Evolutionary conservation across 2,888 invertebrate genomes (phyloP), one percentile per base, ranked within the genome.

Genomic region (Bombylius discolor): DNA sequence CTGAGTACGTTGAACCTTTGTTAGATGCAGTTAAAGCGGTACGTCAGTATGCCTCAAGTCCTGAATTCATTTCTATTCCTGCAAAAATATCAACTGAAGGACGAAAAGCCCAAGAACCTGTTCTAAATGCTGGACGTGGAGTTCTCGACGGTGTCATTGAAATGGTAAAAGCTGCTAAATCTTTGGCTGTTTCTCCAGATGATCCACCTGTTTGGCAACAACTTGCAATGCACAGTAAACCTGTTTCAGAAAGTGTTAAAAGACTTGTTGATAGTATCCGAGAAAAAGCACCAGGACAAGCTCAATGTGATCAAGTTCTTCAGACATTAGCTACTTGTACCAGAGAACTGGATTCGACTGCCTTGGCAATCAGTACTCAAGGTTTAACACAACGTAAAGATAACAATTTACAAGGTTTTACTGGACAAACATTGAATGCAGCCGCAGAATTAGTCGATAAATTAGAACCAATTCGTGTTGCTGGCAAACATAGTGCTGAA

Each of bases 221-320:
- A 57, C 82, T 99, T 59, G 95, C 97, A 1, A 84, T 84, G 64
- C 93, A 96, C 77, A 95, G 95, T 69, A 96, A 94, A 71, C 87
- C 85, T 52, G 96, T 99, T 1, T 96, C 96, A 1, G 97, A 98
- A 71, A 90, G 94, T 36, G 97, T 99, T 68, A 98, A 98, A 75
- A 83, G 85, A 12, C 80, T 99, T 5, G 95, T 97, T 5, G 85
- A 91, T 13, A 90, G 92, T 61, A 93, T 97, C 64, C 84, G 89
- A 53, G 96, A 96, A 68, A 91, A 91, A 65, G 95, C 97, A 0
- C 98, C 98, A 0, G 98, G 98, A 0, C 96, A 97, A 72, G 83
- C 85, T 5, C 98, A 99, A 72, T 95, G 98, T 71, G 87, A 90
- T 49, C 79, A 81, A 0, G 91, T 90, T 0, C 79, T 94, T 46